Base-by-base conservation (phyloP, 2,888 invertebrate species). In the Mystacides longicornis region DNA sequence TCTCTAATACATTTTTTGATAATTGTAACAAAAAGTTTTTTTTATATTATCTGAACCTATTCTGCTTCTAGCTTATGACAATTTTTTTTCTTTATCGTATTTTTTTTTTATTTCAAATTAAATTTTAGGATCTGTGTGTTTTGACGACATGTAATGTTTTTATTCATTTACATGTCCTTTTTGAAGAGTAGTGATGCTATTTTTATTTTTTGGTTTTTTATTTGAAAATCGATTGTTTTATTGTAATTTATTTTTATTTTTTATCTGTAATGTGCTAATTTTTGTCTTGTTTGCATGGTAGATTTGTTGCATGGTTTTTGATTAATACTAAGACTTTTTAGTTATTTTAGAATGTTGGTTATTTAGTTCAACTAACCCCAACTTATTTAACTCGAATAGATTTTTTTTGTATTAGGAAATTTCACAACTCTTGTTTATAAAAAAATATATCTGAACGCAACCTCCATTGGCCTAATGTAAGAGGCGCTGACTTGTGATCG, bases 141-240 rank as follows among this genome's bases (percentile, higher is more conserved):
- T 46, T 54, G 22, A 33, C 18, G 47, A 43, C 20, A 27, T 45
- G 21, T 16, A 54, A 46, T 42, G 23, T 42, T 45, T 49, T 23
- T 49, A 53, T 49, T 50, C 18, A 37, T 27, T 20, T 27, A 48
- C 42, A 37, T 42, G 23, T 51, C 43, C 33, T 47, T 53, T 49
- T 33, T 20, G 5, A 43, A 14, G 43, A 43, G 16, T 16, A 37
- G 3, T 7, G n/a, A 37, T 16, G 16, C 37, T n/a, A 49, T 22
- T 23, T 52, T 37, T 49, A 27, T 47, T 50, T 16, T 37, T 58
- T 60, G 56, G 57, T 58, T 3, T 49, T 55, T 60, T 56, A 56
- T 50, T 61, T 61, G 61, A 61, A 61, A 61, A 61, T 61, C 61
- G 61, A 61, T 61, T 59, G 59, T 51, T 55, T 45, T 31, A 46